Evolutionary conservation across 92 coral and sea anemone species (phyloP).

Genomic region (Diadumene lineata): DNA sequence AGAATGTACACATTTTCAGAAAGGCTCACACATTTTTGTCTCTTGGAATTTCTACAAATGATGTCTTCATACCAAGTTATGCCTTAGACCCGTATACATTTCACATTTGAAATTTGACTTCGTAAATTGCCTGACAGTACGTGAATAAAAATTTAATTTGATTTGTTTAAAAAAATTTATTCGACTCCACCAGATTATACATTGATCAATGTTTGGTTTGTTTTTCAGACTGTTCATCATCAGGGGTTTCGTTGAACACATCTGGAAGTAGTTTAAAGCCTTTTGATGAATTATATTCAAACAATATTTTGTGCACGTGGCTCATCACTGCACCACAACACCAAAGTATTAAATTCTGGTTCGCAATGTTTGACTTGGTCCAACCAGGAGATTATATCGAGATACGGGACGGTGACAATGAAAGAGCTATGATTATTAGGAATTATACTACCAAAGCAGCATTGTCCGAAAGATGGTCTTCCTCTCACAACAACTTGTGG

Average conservation of each 20-base stretch:
- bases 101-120: too few species aligned
- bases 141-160: too few species aligned
- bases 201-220: too few species aligned
- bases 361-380: slow-evolving; percentile 21
- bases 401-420: slow-evolving; percentile 13
- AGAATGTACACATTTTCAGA: too few species aligned
- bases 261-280: not conserved
- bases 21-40: too few species aligned
- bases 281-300: not conserved
- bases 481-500: slow-evolving; percentile 7
- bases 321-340: slow-evolving; percentile 27
- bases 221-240: not conserved
- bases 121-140: too few species aligned
- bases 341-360: not conserved
- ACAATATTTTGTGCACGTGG: slow-evolving; percentile 24
- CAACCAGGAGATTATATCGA: slow-evolving; percentile 32
- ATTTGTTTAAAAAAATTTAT: too few species aligned
- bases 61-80: too few species aligned
- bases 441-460: not conserved
- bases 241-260: not conserved
- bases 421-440: slow-evolving; percentile 16
- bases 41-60: too few species aligned
- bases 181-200: too few species aligned
- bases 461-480: not conserved
- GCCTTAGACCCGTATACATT: too few species aligned